These are phyloP conservation scores for Chloroclystis v-ata DNA, from an alignment of 2,888 invertebrate species.

Conservation along the genomic window DNA sequence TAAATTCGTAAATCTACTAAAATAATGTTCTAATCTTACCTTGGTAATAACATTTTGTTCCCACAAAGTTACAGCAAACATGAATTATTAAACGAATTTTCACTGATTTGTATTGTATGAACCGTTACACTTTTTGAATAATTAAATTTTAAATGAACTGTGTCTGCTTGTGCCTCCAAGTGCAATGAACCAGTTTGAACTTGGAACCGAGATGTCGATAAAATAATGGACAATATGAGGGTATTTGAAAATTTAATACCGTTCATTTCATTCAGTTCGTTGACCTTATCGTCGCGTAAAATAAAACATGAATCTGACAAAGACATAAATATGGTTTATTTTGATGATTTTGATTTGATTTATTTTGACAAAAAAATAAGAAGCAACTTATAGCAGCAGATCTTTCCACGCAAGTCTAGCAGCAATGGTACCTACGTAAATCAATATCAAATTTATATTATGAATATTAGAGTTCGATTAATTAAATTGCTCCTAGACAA, in stretches of 20 bases:
- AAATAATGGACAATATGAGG: constrained; percentile 26
- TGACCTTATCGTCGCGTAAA: constrained; percentile 1
- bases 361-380: too few relatives aligned
- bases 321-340: too few relatives aligned
- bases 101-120: constrained; percentile 25
- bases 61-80: constrained; percentile 33
- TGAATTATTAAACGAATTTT: constrained; percentile 38
- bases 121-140: constrained; percentile 35
- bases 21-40: constrained; percentile 43
- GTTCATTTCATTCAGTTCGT: constrained; percentile 7
- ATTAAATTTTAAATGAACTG: constrained; percentile 41
- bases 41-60: constrained; percentile 53
- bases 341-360: too few relatives aligned
- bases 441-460: too few relatives aligned
- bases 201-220: constrained; percentile 23
- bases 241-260: constrained; percentile 28
- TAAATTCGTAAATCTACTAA: not conserved
- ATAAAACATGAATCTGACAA: too few relatives aligned
- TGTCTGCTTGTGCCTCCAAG: constrained; percentile 49
- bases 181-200: constrained; percentile 55
- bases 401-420: too few relatives aligned
- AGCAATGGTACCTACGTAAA: too few relatives aligned
- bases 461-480: too few relatives aligned
- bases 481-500: too few relatives aligned
- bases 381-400: too few relatives aligned